Evolutionary conservation across 2,113 vertebrate genomes (phyloP), one percentile per base, ranked within the genome.

Genomic region (Ptyas mucosa): DNA sequence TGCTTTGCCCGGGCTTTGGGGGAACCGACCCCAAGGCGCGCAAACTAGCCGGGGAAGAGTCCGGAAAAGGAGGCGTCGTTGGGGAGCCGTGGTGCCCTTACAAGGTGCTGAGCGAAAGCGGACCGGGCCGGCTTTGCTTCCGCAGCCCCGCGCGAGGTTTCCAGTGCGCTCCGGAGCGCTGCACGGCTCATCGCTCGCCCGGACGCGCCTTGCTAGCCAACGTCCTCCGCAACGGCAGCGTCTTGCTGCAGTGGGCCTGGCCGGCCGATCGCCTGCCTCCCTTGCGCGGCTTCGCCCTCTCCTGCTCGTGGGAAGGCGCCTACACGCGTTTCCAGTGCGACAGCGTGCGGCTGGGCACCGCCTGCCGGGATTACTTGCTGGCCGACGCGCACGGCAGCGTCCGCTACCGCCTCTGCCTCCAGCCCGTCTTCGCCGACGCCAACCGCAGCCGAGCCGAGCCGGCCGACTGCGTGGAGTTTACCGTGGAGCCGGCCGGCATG

Each of bases 301-400:
- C 98, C 97, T 99, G 99, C 98, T 98, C 98, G 96, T 99, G 99
- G 99, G 99, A 99, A 94, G 99, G 99, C 89, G 98, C 98, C 97
- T 98, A 99, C 96, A 98, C 99, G 61, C 98, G 98, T 92, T 99
- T 99, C 94, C 98, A 98, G 85, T 99, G 99, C 94, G 98, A 98
- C 23, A 97, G 97, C 93, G 98, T 99, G 95, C 98, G 98, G 91
- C 98, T 99, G 34, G 99, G 98, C 21, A 97, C 98, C 34, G 95
- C 98, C 87, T 99, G 99, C 95, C 98, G 98, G 90, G 99, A 99
- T 94, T 99, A 98, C 92, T 97, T 99, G 93, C 96, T 99, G 91
- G 96, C 96, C 24, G 98, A 98, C 92, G 98, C 99, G 94, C 99
- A 99, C 91, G 98, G 98, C 93, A 98, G 98, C 95, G 98, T 99